These are phyloP conservation scores for Melopsittacus undulatus DNA, from an alignment of 2,797 vertebrate species.

Conservation along the genomic window DNA sequence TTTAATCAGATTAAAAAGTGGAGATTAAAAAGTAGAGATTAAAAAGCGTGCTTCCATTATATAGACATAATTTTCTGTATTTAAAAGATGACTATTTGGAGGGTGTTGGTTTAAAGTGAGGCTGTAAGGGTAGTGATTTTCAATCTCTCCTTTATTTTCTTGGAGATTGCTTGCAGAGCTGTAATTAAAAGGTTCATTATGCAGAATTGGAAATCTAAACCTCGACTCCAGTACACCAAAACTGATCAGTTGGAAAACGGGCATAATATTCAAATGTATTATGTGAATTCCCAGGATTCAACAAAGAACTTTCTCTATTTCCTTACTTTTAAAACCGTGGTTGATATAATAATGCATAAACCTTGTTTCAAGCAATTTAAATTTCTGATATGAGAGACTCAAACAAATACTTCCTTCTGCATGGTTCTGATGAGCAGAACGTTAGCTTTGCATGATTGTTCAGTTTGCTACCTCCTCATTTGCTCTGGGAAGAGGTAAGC, in stretches of 20 bases:
- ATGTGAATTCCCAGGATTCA: not conserved
- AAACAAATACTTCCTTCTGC: not conserved
- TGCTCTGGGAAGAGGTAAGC: not conserved
- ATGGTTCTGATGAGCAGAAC: not conserved
- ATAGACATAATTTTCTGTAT: slow-evolving; percentile 45
- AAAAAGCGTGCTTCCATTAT: slow-evolving; percentile 23
- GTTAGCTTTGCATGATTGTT: not conserved
- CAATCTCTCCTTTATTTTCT: slow-evolving; percentile 22
- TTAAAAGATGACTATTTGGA: slow-evolving; percentile 57
- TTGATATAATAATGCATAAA: not conserved
- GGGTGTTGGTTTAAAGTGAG: slow-evolving; percentile 59
- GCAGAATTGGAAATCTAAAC: not conserved
- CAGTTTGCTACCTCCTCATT: not conserved
- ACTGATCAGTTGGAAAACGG: not conserved
- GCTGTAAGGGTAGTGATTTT: slow-evolving; percentile 27
- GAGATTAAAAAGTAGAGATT: slow-evolving; percentile 73
- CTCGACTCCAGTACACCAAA: not conserved
- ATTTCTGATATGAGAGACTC: fast-evolving
- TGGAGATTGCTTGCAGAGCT: not conserved
- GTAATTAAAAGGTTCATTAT: slow-evolving; percentile 4
- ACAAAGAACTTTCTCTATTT: not conserved
- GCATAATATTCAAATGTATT: not conserved
- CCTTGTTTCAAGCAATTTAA: not conserved
- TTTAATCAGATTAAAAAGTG: slow-evolving; percentile 79
- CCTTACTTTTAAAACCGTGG: not conserved